These are phyloP conservation scores for Pogoniulus pusillus DNA, from an alignment of 2,797 vertebrate species.

Conservation along the genomic window DNA sequence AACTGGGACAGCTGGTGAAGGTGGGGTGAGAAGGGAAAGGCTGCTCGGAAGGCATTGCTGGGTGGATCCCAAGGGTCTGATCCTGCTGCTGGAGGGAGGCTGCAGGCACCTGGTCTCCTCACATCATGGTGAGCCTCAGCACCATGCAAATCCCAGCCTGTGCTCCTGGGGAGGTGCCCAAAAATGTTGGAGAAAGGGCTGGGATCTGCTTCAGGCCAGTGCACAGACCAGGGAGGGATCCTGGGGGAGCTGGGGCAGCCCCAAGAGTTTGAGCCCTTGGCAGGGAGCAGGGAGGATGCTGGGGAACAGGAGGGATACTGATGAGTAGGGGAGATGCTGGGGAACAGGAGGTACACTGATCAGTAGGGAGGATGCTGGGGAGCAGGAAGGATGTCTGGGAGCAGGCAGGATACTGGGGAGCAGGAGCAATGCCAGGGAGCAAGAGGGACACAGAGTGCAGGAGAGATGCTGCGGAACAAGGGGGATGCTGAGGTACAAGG, in stretches of 20 bases:
- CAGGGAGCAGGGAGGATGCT: neutral
- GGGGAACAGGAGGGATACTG: neutral
- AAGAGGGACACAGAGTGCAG: neutral
- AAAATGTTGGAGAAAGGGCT: neutral
- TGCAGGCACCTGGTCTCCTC: neutral
- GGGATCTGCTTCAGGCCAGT: neutral
- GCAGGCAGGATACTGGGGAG: neutral
- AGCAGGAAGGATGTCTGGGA: too few species aligned
- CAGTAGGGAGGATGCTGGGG: neutral
- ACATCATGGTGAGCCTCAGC: neutral
- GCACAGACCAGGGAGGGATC: neutral
- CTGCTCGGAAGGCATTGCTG: neutral
- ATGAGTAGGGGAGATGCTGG: neutral
- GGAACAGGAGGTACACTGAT: too few species aligned
- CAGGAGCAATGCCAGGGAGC: neutral
- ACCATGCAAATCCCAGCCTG: neutral
- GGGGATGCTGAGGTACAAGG: neutral
- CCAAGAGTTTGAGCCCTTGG: rapidly evolving
- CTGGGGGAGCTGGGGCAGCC: rapidly evolving
- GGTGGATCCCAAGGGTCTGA: rapidly evolving
- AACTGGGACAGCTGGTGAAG: neutral
- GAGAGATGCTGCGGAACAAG: neutral
- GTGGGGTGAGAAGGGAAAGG: neutral
- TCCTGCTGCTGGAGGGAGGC: neutral
- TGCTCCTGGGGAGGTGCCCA: neutral